These are phyloP conservation scores for Oryzias melastigma DNA, from an alignment of 2,113 vertebrate genomes.

Conservation along the genomic window DNA sequence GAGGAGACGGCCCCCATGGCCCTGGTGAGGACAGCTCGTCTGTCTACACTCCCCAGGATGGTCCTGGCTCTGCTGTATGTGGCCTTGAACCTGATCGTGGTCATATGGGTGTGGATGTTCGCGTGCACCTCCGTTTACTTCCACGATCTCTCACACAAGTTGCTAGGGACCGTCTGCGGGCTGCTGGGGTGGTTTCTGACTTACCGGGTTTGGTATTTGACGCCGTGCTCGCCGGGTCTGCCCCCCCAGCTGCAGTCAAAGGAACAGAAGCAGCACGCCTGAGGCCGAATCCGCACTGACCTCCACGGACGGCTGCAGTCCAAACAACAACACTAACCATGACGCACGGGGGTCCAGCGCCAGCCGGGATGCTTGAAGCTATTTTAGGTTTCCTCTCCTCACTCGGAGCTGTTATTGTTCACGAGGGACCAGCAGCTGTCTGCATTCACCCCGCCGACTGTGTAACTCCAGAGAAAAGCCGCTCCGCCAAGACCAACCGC, in stretches of 20 bases:
- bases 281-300: slow-evolving; percentile 3
- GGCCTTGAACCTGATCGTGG: slow-evolving; percentile 79
- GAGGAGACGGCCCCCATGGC: slow-evolving; percentile 87
- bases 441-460: not conserved
- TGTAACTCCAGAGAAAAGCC: not conserved
- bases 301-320: not conserved
- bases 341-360: slow-evolving; percentile 27
- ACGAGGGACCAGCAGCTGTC: slow-evolving; percentile 13
- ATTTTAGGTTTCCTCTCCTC: slow-evolving; percentile 44
- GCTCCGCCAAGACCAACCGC: not conserved
- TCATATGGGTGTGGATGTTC: slow-evolving; percentile 93
- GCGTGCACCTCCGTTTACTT: slow-evolving; percentile 91
- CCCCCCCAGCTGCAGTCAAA: slow-evolving; percentile 77
- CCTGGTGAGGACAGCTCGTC: slow-evolving; percentile 51
- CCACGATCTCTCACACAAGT: slow-evolving; percentile 85
- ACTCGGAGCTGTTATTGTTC: slow-evolving; percentile 31
- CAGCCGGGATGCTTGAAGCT: slow-evolving; percentile 38
- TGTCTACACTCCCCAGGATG: slow-evolving; percentile 31
- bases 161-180: slow-evolving; percentile 82
- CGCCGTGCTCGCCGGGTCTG: slow-evolving; percentile 85
- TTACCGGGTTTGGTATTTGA: slow-evolving; percentile 86
- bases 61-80: slow-evolving; percentile 79
- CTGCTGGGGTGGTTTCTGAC: slow-evolving; percentile 86
- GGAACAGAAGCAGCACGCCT: slow-evolving; percentile 63
- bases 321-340: slow-evolving; percentile 23